Percentiles rank a stretch among this genome's conserved stretches.
These are phyloP conservation scores for Littorina saxatilis DNA, from an alignment of 1,140 invertebrate genomes.

Conservation along the genomic window DNA sequence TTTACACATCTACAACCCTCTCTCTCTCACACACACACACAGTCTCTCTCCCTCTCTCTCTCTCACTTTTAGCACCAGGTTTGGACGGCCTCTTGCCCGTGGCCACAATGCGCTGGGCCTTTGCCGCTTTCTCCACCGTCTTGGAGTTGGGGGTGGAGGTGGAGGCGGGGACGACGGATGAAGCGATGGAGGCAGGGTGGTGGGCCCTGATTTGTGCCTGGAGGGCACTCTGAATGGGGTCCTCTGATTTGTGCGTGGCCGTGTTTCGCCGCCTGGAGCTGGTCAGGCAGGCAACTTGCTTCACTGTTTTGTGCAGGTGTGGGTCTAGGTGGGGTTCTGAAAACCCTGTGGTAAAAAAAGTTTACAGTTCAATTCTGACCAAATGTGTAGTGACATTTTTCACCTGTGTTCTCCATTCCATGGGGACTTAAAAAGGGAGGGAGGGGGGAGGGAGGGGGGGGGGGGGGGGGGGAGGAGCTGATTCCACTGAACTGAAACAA, in stretches of 20 bases:
- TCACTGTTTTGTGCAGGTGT: conserved; percentile 31
- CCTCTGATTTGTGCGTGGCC: background rate
- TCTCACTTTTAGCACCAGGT: conserved; percentile 45
- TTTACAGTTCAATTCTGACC: no score
- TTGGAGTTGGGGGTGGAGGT: conserved; percentile 20
- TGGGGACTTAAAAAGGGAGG: no score
- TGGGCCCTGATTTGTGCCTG: conserved; percentile 14
- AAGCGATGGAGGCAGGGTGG: background rate
- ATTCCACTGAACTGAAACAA: no score
- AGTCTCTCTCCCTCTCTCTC: no score
- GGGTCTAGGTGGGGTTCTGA: conserved; percentile 13
- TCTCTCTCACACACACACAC: no score
- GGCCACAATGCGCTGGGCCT: conserved; percentile 58
- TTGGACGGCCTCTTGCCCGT: conserved; percentile 51
- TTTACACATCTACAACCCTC: no score
- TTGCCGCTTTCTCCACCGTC: conserved; percentile 54
- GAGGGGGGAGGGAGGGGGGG: no score
- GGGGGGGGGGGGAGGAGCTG: no score
- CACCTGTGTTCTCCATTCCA: no score
- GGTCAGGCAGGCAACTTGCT: conserved; percentile 7
- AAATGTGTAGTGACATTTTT: no score
- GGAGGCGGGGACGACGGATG: conserved; percentile 1
- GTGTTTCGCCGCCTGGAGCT: background rate
- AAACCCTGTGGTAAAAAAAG: conserved; percentile 6
- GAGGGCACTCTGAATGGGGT: background rate